Conservation (phyloP, 2,888 invertebrate species). For the Zygaena filipendulae region DNA sequence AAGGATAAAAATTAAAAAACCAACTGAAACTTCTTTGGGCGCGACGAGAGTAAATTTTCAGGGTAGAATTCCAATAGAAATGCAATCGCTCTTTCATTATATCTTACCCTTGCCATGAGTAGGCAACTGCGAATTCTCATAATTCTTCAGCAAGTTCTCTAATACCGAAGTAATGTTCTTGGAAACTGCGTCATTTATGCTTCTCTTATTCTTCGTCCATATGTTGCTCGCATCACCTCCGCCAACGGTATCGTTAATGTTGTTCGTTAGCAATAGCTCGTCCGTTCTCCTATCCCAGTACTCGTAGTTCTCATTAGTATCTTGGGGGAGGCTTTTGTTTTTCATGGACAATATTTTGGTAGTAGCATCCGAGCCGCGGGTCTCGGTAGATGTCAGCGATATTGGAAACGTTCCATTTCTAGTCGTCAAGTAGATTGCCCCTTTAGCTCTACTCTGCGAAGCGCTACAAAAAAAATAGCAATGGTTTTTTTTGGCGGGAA, state of each 20-base stretch:
- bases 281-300: constrained; percentile 38
- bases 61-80: too few relatives aligned
- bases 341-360: constrained; percentile 42
- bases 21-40: too few relatives aligned
- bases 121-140: constrained; percentile 89
- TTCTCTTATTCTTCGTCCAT: constrained; percentile 53
- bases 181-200: constrained; percentile 78
- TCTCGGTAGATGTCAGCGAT: constrained; percentile 47
- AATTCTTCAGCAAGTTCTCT: constrained; percentile 88
- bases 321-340: constrained; percentile 40
- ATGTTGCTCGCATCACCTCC: constrained; percentile 25
- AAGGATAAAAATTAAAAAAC: too few relatives aligned
- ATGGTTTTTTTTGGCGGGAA: too few relatives aligned
- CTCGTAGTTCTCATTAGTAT: constrained; percentile 25
- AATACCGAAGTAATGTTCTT: constrained; percentile 87
- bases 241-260: constrained; percentile 42
- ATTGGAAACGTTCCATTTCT: constrained; percentile 65
- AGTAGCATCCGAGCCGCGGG: constrained; percentile 38
- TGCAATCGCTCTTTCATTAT: too few relatives aligned
- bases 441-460: constrained; percentile 43
- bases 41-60: too few relatives aligned
- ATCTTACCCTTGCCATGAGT: constrained; percentile 88
- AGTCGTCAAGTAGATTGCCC: constrained; percentile 61
- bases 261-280: constrained; percentile 39
- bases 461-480: too few relatives aligned